Conservation (phyloP, 1,140 invertebrate genomes). For the Paracyclopina nana region DNA sequence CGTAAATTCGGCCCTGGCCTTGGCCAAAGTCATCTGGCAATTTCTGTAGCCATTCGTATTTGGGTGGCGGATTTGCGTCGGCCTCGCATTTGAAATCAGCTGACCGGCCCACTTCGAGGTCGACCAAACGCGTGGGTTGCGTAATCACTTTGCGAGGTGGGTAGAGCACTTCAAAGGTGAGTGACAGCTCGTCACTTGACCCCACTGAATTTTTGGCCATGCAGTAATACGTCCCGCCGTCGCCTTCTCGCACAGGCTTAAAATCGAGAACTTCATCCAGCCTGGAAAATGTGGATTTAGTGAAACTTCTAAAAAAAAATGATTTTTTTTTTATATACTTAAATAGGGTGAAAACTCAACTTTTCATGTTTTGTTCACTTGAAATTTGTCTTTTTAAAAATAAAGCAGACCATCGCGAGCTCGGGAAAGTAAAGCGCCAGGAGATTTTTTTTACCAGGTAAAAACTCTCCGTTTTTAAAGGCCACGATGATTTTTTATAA, state of each 20-base stretch:
- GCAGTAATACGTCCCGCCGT: constrained; percentile 21
- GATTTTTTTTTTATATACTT: too few relatives aligned
- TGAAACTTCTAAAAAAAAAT: too few relatives aligned
- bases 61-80: constrained; percentile 7
- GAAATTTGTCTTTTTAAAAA: too few relatives aligned
- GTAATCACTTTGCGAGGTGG: constrained; percentile 3
- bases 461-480: too few relatives aligned
- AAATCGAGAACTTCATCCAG: constrained; percentile 17
- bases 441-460: too few relatives aligned
- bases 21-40: neutral
- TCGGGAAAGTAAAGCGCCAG: too few relatives aligned
- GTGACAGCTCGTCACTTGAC: constrained; percentile 21
- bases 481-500: too few relatives aligned
- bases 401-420: too few relatives aligned
- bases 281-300: too few relatives aligned
- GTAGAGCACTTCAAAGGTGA: constrained; percentile 20
- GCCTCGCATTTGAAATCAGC: constrained; percentile 8
- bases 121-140: neutral
- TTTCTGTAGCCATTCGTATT: constrained; percentile 12
- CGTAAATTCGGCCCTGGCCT: neutral
- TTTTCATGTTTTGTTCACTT: too few relatives aligned
- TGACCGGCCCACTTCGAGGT: constrained; percentile 4
- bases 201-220: constrained; percentile 21
- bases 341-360: too few relatives aligned
- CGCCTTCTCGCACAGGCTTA: constrained; percentile 19